phyloP scores from a whole-genome alignment of 92 coral and sea anemone genomes.

The Porites rus region DNA sequence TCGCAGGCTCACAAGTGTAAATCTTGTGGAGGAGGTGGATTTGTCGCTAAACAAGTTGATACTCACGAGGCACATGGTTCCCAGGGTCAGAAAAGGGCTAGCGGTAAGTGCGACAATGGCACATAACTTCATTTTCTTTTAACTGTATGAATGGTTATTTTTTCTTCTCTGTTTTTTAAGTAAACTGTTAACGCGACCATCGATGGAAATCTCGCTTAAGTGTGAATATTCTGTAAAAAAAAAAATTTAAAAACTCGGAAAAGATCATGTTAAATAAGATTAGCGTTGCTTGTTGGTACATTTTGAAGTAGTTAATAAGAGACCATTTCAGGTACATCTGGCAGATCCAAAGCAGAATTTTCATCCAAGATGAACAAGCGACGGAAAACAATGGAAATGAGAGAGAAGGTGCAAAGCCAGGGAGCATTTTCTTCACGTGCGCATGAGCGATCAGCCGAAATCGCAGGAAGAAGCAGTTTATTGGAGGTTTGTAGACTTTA shows the following conservation, averaged over 20 bases:
- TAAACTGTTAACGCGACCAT: too few relatives aligned
- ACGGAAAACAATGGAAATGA: conserved; percentile 82
- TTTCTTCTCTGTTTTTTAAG: too few relatives aligned
- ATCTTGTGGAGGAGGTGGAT: conserved; percentile 97
- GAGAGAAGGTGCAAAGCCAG: conserved; percentile 94
- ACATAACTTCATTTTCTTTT: background rate
- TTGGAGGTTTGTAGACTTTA: conserved; percentile 7
- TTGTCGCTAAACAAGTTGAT: conserved; percentile 61
- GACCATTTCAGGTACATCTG: conserved; percentile 49
- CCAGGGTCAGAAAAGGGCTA: background rate
- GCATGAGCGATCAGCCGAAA: conserved; percentile 64
- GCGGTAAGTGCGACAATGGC: conserved; percentile 9
- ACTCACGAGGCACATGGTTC: background rate
- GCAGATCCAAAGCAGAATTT: conserved; percentile 64
- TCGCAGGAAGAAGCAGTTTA: background rate
- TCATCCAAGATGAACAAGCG: conserved; percentile 76
- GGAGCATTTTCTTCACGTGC: conserved; percentile 94
- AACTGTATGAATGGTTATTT: too few relatives aligned
- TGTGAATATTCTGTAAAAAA: too few relatives aligned
- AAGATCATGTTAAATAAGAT: background rate
- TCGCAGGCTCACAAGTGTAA: conserved; percentile 97
- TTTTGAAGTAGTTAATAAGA: background rate
- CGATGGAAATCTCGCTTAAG: too few relatives aligned
- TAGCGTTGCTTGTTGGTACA: background rate
- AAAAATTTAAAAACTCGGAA: background rate